A percentile compares a stretch with the other conserved stretches of the same genome.
Conservation (phyloP, 2,113 vertebrate species). For the Hippocampus barbouri region DNA sequence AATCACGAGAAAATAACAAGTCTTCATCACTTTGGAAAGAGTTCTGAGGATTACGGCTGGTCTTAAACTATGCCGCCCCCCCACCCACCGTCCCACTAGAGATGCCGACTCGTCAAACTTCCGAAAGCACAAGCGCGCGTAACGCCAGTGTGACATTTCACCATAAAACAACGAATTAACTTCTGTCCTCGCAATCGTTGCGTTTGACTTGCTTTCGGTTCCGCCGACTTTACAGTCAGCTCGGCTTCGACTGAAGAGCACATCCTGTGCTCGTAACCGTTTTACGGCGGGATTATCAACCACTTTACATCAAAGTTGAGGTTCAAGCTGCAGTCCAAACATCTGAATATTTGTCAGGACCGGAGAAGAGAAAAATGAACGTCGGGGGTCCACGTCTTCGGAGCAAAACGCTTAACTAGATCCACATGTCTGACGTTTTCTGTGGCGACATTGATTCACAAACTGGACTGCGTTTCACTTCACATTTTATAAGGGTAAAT, state of each 20-base stretch:
- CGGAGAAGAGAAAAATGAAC: not conserved
- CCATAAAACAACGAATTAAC: too few relatives aligned
- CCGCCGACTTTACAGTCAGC: not conserved
- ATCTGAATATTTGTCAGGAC: not conserved
- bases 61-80: too few relatives aligned
- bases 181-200: not conserved
- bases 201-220: not conserved
- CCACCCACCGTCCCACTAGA: too few relatives aligned
- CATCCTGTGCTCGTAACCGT: not conserved
- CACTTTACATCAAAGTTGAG: slow-evolving; percentile 7
- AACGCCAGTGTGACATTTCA: too few relatives aligned
- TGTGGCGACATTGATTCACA: not conserved
- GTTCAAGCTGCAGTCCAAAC: not conserved
- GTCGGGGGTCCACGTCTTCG: not conserved
- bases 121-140: too few relatives aligned
- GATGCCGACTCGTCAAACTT: too few relatives aligned
- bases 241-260: not conserved
- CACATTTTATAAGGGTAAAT: too few relatives aligned
- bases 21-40: too few relatives aligned
- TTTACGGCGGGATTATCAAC: not conserved
- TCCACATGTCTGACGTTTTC: not conserved
- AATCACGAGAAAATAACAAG: too few relatives aligned
- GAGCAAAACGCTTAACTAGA: not conserved
- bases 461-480: too few relatives aligned
- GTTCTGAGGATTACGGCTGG: too few relatives aligned